A percentile compares a stretch with the other conserved stretches of the same genome.
phyloP scores from a whole-genome alignment of 2,888 invertebrate genomes.

The Selenia dentaria region DNA sequence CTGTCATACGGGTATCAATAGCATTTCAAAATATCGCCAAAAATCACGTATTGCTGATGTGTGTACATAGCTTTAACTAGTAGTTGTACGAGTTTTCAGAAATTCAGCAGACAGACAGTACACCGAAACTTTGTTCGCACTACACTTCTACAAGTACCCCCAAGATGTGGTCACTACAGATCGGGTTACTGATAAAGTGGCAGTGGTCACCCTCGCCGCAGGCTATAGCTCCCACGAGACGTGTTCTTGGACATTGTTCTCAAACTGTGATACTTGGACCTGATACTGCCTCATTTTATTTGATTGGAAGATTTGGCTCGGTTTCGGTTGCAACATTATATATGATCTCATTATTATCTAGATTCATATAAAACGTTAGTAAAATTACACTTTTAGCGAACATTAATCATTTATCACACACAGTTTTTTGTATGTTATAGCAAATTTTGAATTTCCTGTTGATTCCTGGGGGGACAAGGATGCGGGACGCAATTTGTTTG shows the following conservation, averaged over 20 bases:
- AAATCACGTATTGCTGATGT: no score
- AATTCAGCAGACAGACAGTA: conserved; percentile 12
- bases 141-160: conserved; percentile 27
- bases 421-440: no score
- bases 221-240: conserved; percentile 64
- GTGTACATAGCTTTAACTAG: no score
- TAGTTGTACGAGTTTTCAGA: no score
- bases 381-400: no score
- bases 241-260: conserved; percentile 63
- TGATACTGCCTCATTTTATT: conserved; percentile 20
- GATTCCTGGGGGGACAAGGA: no score
- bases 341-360: neutral
- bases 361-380: no score
- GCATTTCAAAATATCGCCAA: no score
- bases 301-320: conserved; percentile 27
- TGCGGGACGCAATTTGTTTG: no score
- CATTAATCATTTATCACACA: no score
- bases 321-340: conserved; percentile 1
- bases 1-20: no score
- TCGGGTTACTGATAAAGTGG: conserved; percentile 74
- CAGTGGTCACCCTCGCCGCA: conserved; percentile 62
- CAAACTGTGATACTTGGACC: conserved; percentile 41
- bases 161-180: conserved; percentile 58
- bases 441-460: no score
- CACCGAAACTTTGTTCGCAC: neutral